Evolutionary conservation across 1,140 invertebrate genomes (phyloP), one percentile per base, ranked within the genome.

Genomic region (Lasioglossum albipes): DNA sequence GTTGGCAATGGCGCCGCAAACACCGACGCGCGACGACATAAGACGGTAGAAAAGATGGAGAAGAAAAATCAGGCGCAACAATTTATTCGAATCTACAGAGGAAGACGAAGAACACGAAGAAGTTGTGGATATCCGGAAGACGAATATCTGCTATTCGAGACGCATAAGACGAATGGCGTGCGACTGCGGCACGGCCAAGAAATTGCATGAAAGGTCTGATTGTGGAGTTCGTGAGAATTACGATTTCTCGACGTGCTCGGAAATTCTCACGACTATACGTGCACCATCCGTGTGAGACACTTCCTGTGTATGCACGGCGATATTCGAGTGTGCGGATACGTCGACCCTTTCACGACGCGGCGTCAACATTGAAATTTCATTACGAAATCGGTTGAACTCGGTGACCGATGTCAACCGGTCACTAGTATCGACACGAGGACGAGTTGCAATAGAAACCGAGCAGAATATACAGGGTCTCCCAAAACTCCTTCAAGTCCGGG

Each of bases 201-300:
- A 85, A 84, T 84, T 70, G 81, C 74, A 57, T 64, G 73, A 77
- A 62, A 72, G 67, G n/a, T 57, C 61, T 71, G 67, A 84, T 77
- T 59, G 72, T 84, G 59, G 84, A 59, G 52, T 59, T 54, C 82
- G 83, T 81, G 84, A 85, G 83, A 85, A 85, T 85, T 76, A 73
- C 64, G 68, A 85, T 85, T 85, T 85, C 84, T 81, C 70, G 45
- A 36, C 52, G 18, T 67, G 36, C 41, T 65, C 59, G 42, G 70
- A 27, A 69, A 84, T 85, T 85, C 84, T 81, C 83, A 81, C 78
- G 78, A 62, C 45, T 36, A n/a, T 41, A 73, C 54, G 65, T 67
- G 13, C 57, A 36, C 36, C 42, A 61, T 42, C 16, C 20, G 27
- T 27, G 73, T 64, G 64, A 41, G 64, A 57, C 36, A 73, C 54